Evolutionary conservation across 2,888 invertebrate species (phyloP), one percentile per base, ranked within the genome.

Genomic region (Salticus scenicus): DNA sequence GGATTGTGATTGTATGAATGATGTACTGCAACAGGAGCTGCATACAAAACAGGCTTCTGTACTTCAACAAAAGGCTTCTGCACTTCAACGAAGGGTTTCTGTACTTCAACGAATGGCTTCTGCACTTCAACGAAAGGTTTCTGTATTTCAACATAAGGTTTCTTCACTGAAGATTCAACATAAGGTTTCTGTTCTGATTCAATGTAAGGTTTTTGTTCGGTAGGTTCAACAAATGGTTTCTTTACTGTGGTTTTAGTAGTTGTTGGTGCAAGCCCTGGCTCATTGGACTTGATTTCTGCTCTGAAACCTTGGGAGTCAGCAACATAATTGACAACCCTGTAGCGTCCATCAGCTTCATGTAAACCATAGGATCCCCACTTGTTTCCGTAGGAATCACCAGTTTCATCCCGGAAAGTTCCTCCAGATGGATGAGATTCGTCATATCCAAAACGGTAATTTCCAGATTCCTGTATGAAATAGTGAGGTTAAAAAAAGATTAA

Each of bases 391-490:
- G 87, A 79, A 37, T 87, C 87, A 5, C 89, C 88, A 31, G 83
- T 71, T 47, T 89, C 89, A 30, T 85, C 79, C 41, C 89, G 87
- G 77, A 88, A 89, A 10, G 89, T 85, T 8, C 89, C 89, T 2
- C 89, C 89, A 12, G 88, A 88, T 12, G 86, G n/a, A 37, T 89
- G 89, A 33, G 75, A 88, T 66, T 88, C 89, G 57, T 89, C 82
- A 71, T 89, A 89, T 33, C 89, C 89, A 41, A 89, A 89, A 20
- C 87, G 79, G 74, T 89, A 89, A 79, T 88, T 88, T 17, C 89
- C 89, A 20, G 77, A 24, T 20, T 69, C 81, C 88, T 88, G 33
- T 5, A 27, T 10, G n/a, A 24, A 63, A 74, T 73, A 28, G 17
- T 12, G 17, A 17, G 10, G 47, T n/a, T n/a, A n/a, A n/a, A n/a